Evolutionary conservation across 2,113 vertebrate species (phyloP).

Genomic region (Brienomyrus brachyistius): DNA sequence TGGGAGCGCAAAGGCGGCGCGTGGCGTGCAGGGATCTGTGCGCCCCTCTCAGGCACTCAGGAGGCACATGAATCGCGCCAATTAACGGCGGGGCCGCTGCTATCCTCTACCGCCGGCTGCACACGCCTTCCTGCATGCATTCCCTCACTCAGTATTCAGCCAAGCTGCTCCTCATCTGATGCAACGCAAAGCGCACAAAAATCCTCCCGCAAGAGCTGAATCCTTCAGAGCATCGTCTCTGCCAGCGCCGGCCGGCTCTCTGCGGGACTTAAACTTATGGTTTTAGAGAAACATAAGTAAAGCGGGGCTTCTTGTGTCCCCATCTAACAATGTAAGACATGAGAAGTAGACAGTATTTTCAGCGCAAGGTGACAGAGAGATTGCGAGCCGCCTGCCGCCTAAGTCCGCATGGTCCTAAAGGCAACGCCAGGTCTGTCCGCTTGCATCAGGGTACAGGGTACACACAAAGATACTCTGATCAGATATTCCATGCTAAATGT

Average conservation of each 20-base stretch:
- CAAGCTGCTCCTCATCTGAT: slow-evolving; percentile 51
- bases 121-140: slow-evolving; percentile 44
- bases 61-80: slow-evolving; percentile 44
- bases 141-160: slow-evolving; percentile 50
- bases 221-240: slow-evolving; percentile 35
- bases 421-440: slow-evolving; percentile 20
- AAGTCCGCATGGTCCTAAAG: slow-evolving; percentile 70
- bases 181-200: slow-evolving; percentile 42
- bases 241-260: slow-evolving; percentile 17
- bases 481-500: neutral
- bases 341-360: slow-evolving; percentile 53
- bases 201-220: slow-evolving; percentile 31
- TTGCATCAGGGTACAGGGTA: neutral
- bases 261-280: slow-evolving; percentile 21
- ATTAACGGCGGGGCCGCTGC: slow-evolving; percentile 49
- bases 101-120: slow-evolving; percentile 37
- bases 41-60: slow-evolving; percentile 44
- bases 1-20: slow-evolving; percentile 17
- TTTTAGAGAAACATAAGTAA: neutral
- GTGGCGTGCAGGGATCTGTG: slow-evolving; percentile 22
- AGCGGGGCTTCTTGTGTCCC: neutral
- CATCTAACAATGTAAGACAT: slow-evolving; percentile 30
- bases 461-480: neutral
- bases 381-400: slow-evolving; percentile 53
- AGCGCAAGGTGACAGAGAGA: slow-evolving; percentile 54